Percentiles rank a stretch among this genome's conserved stretches.
phyloP scores from a whole-genome alignment of 2,797 vertebrate genomes.

The Pangasius djambal region DNA sequence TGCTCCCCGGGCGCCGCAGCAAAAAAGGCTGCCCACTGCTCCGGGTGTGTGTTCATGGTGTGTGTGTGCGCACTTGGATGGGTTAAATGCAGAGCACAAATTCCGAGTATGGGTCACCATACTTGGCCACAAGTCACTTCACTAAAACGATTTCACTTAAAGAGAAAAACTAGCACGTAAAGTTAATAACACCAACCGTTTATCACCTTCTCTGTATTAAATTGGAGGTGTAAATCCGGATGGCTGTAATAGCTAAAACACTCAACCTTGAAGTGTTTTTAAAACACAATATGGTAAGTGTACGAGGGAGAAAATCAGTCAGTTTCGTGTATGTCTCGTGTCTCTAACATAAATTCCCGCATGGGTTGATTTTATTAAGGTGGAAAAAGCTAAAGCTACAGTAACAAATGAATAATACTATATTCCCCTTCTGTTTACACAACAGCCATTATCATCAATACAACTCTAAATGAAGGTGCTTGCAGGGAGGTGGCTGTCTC shows the following conservation, averaged over 20 bases:
- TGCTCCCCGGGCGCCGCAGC: too few species aligned
- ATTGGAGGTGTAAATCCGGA: neutral
- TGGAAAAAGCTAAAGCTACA: constrained; percentile 15
- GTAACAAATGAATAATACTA: constrained; percentile 9
- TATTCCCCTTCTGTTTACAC: constrained; percentile 32
- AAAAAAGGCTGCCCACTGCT: too few species aligned
- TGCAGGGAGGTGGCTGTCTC: constrained; percentile 27
- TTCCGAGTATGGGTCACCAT: too few species aligned
- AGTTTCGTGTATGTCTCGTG: neutral
- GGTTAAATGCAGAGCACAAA: too few species aligned
- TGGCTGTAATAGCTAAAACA: neutral
- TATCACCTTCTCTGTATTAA: neutral
- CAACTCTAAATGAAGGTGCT: constrained; percentile 13
- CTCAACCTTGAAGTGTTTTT: neutral
- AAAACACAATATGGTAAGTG: neutral
- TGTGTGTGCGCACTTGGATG: too few species aligned
- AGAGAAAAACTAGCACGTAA: neutral
- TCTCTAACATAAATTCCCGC: constrained; percentile 30
- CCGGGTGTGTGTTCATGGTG: too few species aligned
- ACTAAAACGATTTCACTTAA: neutral
- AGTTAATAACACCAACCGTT: neutral
- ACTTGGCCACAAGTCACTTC: too few species aligned
- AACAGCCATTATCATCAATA: constrained; percentile 38
- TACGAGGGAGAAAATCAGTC: neutral
- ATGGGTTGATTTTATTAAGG: neutral